Evolutionary conservation across 2,888 invertebrate species (phyloP).

Genomic region (Cataglyphis albicans): DNA sequence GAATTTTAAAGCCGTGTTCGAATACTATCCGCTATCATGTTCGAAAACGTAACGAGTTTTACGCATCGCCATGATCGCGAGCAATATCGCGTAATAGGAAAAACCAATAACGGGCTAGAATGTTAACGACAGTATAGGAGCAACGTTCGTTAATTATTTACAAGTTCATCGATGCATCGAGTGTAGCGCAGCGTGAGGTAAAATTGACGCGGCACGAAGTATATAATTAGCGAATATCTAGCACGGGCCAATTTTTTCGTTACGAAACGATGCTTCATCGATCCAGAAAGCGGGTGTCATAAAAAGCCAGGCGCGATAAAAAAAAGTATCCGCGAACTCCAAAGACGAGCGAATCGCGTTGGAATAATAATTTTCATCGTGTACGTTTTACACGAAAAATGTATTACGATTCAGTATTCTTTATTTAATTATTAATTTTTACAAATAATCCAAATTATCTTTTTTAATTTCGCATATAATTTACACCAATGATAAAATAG

Average conservation of each 20-base stretch:
- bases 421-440: slow-evolving; percentile 24
- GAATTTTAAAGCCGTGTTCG: slow-evolving; percentile 35
- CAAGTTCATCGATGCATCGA: slow-evolving; percentile 78
- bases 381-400: not conserved
- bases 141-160: slow-evolving; percentile 80
- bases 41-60: slow-evolving; percentile 68
- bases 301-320: slow-evolving; percentile 41
- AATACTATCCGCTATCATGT: slow-evolving; percentile 17
- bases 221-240: slow-evolving; percentile 67
- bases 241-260: slow-evolving; percentile 74
- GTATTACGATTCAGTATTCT: slow-evolving; percentile 12
- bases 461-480: not conserved
- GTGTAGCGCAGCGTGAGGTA: slow-evolving; percentile 68
- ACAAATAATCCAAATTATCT: not conserved
- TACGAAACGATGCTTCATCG: slow-evolving; percentile 67
- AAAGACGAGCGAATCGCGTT: slow-evolving; percentile 21
- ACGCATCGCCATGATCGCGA: slow-evolving; percentile 58
- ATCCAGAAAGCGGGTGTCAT: slow-evolving; percentile 25
- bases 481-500: not conserved
- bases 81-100: slow-evolving; percentile 71
- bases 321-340: slow-evolving; percentile 17
- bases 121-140: slow-evolving; percentile 72
- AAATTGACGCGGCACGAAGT: slow-evolving; percentile 68
- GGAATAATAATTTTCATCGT: slow-evolving; percentile 18
- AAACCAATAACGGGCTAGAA: slow-evolving; percentile 74